These are phyloP conservation scores for Enteromius trimaculatus DNA, from an alignment of 2,797 vertebrate species.

Conservation along the genomic window DNA sequence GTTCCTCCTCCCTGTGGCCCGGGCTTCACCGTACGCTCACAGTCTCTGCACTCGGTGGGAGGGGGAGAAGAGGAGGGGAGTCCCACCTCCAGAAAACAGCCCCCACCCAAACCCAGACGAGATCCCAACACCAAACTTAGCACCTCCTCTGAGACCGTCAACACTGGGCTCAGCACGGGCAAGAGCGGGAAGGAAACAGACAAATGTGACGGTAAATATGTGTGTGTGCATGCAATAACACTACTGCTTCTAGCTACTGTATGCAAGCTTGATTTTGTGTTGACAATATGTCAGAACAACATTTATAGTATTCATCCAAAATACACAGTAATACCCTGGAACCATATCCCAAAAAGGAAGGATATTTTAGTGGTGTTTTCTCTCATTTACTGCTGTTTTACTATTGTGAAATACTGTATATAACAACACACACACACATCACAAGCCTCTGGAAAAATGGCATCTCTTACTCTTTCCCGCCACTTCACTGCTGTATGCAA, in stretches of 20 bases:
- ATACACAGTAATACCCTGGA: neutral
- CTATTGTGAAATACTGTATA: neutral
- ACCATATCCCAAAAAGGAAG: neutral
- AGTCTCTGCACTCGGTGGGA: conserved; percentile 94
- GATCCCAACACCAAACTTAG: conserved; percentile 96
- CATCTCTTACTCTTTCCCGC: neutral
- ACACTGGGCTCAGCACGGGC: conserved; percentile 71
- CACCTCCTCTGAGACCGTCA: conserved; percentile 91
- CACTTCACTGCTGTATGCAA: conserved; percentile 14
- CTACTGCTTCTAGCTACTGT: neutral
- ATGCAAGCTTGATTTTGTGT: neutral
- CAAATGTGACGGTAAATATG: conserved; percentile 69
- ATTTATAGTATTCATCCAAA: neutral
- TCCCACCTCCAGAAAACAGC: conserved; percentile 85
- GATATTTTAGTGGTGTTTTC: neutral
- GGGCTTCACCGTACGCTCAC: conserved; percentile 91
- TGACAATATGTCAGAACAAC: neutral
- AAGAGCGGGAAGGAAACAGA: conserved; percentile 79
- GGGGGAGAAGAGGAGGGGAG: conserved; percentile 86
- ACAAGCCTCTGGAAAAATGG: neutral
- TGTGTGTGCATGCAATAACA: neutral
- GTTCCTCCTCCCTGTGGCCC: conserved; percentile 85
- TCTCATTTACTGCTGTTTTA: neutral
- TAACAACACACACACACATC: neutral
- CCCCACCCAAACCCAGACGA: conserved; percentile 92